Conservation (phyloP, 2,888 invertebrate species). For the Lepas anatifera region DNA sequence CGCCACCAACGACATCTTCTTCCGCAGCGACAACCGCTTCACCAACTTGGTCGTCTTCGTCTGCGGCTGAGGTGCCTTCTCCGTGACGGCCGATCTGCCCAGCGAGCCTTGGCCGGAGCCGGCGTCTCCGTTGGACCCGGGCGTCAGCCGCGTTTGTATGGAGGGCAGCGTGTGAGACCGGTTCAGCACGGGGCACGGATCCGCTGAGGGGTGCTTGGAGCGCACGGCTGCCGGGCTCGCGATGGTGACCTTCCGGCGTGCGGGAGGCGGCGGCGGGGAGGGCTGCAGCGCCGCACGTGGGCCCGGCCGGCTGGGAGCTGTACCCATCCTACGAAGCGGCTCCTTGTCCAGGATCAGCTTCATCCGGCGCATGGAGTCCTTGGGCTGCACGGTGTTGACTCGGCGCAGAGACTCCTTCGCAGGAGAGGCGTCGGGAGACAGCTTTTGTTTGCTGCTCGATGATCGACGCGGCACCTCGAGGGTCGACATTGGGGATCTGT, state of each 20-base stretch:
- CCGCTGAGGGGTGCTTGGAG: too few species aligned
- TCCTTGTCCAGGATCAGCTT: not conserved
- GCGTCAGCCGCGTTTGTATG: too few species aligned
- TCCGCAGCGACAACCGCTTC: not conserved
- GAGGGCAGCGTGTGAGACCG: too few species aligned
- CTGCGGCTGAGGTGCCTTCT: not conserved
- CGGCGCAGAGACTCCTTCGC: not conserved
- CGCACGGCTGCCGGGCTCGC: too few species aligned
- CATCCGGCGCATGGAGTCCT: conserved; percentile 11
- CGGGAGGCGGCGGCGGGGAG: not conserved
- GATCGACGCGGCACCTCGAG: too few species aligned
- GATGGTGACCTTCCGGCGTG: not conserved
- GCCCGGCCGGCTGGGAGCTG: too few species aligned
- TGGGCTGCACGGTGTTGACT: not conserved
- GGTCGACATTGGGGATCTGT: not conserved
- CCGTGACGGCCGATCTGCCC: not conserved
- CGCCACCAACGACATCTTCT: not conserved
- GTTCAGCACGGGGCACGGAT: too few species aligned
- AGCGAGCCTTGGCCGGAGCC: not conserved
- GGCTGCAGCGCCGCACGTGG: not conserved
- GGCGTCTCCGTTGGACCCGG: too few species aligned
- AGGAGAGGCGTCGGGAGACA: not conserved
- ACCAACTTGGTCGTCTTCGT: not conserved
- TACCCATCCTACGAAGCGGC: not conserved
- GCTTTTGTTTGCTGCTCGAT: too few species aligned